Base-by-base conservation (phyloP, 2,888 invertebrate genomes). In the Diachrysia chrysitis region DNA sequence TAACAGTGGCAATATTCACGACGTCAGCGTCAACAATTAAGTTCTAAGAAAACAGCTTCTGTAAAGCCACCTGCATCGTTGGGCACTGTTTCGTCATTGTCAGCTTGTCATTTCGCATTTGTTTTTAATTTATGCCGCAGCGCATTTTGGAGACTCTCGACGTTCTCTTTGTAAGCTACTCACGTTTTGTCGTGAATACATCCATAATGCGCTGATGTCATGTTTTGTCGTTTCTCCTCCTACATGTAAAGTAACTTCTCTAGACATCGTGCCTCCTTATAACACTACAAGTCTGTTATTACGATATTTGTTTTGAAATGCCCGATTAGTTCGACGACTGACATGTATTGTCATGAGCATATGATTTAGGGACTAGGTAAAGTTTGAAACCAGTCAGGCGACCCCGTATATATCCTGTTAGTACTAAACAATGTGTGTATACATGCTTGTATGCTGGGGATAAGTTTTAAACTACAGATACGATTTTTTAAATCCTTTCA, bases 131-230 rank as follows among this genome's bases (percentile, higher is more conserved):
- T 51, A 51, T 51, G 21, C 48, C 21, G 48, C 19, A 21, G 12
- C 21, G 19, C 14, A 51, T 51, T 51, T 51, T 51, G 48, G 48
- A 51, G 2, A 51, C 10, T 48, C 48, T 48, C 10, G 12, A 21
- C 48, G 10, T 21, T 12, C 17, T 46, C 21, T 51, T 51, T 21
- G 19, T 51, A 51, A 21, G 21, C 19, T 2, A 21, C 17, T 51
- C 48, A 51, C 48, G 48, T 14, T 51, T 51, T 51, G 48, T 51
- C 19, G 48, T 51, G 48, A 19, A 51, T 51, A 21, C 48, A 21
- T 51, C 48, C 19, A 3, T 48, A 48, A 48, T 48, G 48, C 2
- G 19, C 48, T 51, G 48, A 51, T 51, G 48, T 51, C 48, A 51
- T 51, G 48, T 21, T 51, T 21, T 9, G 17, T 48, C 48, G 48